Conservation (phyloP, 2,797 vertebrate genomes). For the Limnodromus scolopaceus region DNA sequence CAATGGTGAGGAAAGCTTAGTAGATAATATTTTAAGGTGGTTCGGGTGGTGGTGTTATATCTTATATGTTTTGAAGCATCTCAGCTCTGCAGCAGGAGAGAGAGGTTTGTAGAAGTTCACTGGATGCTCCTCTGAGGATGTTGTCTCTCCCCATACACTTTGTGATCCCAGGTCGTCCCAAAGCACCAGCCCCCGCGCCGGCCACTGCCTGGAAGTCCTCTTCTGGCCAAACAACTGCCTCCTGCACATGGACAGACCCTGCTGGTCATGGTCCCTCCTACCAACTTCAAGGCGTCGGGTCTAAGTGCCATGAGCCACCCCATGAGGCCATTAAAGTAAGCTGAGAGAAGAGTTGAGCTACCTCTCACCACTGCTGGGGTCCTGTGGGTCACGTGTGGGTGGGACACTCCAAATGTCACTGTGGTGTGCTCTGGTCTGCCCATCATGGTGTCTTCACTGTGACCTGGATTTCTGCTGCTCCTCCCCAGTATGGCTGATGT, state of each 20-base stretch:
- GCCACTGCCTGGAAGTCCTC: conserved; percentile 85
- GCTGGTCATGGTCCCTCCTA: conserved; percentile 87
- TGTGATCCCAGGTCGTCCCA: conserved; percentile 56
- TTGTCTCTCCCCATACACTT: not conserved
- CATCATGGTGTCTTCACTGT: not conserved
- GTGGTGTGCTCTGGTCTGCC: not conserved
- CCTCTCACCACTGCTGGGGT: not conserved
- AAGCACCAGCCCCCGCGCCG: conserved; percentile 81
- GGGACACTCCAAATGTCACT: not conserved
- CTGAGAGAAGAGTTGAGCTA: not conserved
- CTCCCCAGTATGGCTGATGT: accelerated
- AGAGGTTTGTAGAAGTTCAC: not conserved
- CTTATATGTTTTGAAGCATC: not conserved
- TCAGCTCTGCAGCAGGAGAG: not conserved
- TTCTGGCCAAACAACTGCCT: conserved; percentile 72
- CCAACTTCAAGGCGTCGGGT: conserved; percentile 70
- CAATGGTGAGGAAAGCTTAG: not conserved
- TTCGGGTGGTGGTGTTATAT: not conserved
- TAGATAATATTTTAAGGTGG: too few relatives aligned
- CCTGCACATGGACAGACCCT: conserved; percentile 68
- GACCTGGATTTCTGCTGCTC: not conserved
- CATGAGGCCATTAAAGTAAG: conserved; percentile 81
- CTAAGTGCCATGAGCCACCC: conserved; percentile 72
- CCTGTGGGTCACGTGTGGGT: not conserved
- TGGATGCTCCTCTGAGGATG: not conserved